Conservation (phyloP, 2,797 vertebrate genomes). For the Allobates femoralis region DNA sequence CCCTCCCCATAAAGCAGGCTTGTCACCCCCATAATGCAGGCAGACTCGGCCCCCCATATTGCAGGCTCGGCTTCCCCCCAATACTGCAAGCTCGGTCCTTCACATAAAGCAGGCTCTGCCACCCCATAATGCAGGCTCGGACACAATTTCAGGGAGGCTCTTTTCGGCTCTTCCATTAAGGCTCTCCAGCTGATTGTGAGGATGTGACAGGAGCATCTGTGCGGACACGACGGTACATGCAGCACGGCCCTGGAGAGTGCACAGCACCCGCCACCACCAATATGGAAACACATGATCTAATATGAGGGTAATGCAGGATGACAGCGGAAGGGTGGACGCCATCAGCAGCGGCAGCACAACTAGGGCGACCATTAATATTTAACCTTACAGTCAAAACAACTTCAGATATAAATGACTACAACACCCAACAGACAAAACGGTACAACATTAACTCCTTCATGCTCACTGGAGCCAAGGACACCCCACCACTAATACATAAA, state of each 20-base stretch:
- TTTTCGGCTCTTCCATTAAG: too few species aligned
- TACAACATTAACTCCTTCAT: background rate
- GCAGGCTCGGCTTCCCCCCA: too few species aligned
- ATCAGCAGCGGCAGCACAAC: conserved; percentile 57
- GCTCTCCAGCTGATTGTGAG: conserved; percentile 11
- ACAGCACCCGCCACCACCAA: conserved; percentile 68
- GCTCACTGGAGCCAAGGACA: background rate
- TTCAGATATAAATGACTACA: conserved; percentile 61
- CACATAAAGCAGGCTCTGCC: too few species aligned
- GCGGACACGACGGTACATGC: conserved; percentile 56
- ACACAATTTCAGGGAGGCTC: too few species aligned
- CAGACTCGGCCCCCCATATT: too few species aligned
- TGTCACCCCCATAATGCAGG: too few species aligned
- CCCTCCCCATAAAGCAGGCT: too few species aligned
- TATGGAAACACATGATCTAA: conserved; percentile 59
- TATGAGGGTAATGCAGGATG: conserved; percentile 63
- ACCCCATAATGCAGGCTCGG: too few species aligned
- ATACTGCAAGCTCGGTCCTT: too few species aligned
- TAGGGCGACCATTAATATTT: conserved; percentile 71
- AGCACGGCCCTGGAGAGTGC: conserved; percentile 64
- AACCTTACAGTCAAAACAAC: conserved; percentile 66
- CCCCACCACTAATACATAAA: too few species aligned
- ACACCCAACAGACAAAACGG: conserved; percentile 28
- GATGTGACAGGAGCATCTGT: conserved; percentile 66
- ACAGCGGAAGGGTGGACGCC: conserved; percentile 65